Evolutionary conservation across 2,888 invertebrate species (phyloP).

Genomic region (Pterostichus madidus): DNA sequence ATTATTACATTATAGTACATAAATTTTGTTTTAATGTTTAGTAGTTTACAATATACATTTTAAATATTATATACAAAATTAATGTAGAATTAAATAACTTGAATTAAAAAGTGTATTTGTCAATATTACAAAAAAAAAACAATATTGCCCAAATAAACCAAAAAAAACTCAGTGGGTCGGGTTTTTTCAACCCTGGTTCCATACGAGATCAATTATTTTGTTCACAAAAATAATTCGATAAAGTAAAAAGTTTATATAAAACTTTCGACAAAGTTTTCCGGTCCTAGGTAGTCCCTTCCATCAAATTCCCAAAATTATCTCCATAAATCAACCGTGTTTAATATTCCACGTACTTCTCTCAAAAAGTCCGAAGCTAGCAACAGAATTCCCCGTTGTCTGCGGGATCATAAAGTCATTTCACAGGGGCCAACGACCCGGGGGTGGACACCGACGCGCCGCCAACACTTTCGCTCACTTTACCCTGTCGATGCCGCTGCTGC

Average conservation of each 20-base stretch:
- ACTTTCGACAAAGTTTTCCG: constrained; percentile 15
- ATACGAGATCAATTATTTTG: background rate
- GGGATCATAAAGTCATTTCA: constrained; percentile 52
- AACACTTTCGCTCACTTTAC: background rate
- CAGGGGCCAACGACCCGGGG: background rate
- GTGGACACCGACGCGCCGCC: background rate
- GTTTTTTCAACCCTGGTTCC: too few species aligned
- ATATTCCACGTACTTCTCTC: constrained; percentile 39
- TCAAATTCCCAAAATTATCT: constrained; percentile 52
- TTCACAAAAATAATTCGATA: constrained; percentile 9
- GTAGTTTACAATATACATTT: too few species aligned
- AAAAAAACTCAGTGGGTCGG: too few species aligned
- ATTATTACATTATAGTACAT: too few species aligned
- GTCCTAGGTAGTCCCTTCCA: constrained; percentile 22
- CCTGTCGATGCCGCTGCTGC: background rate
- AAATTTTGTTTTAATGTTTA: too few species aligned
- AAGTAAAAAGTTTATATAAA: constrained; percentile 4
- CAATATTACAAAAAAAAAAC: too few species aligned
- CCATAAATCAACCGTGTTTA: constrained; percentile 45
- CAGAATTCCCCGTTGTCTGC: constrained; percentile 22
- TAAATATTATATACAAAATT: too few species aligned
- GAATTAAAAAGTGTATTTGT: too few species aligned
- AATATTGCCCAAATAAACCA: too few species aligned
- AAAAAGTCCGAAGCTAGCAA: constrained; percentile 8
- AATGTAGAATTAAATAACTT: too few species aligned